Evolutionary conservation across 2,888 invertebrate genomes (phyloP), one percentile per base, ranked within the genome.

Genomic region (Ferrisia virgata): DNA sequence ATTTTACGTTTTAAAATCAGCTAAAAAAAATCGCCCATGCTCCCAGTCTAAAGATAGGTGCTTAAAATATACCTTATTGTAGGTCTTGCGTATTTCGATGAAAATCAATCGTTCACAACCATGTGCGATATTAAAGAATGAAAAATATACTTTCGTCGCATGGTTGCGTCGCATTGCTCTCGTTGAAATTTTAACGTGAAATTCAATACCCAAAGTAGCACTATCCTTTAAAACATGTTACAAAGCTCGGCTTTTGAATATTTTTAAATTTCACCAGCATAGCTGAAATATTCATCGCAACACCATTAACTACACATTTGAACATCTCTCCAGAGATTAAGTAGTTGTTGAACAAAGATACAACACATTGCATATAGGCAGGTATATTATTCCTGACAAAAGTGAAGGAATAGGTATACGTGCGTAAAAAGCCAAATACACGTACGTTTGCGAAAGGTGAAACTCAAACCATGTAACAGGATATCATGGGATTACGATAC

Each of bases 191-290:
- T 9, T 28, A 64, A 25, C 64, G 28, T 15, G 36, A 72, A 72
- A 72, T 72, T 72, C 72, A 33, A 72, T 72, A 72, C 28, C 36
- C 33, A 33, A 72, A 72, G 72, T 72, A 72, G n/a, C 72, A 33
- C n/a, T n/a, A 72, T 25, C 13, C 18, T 6, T 8, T 47, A 1
- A 11, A 28, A 64, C 13, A 33, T 72, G 72, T 33, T 72, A 72
- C 33, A 47, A 18, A 64, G 58, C 28, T 64, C 22, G 28, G 58
- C 58, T 64, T 64, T 64, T n/a, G 72, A 72, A 72, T 72, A 72
- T 72, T 72, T 25, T 72, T 36, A 18, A 72, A 33, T 33, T n/a
- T 72, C 33, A 33, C 72, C 33, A 33, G 36, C n/a, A n/a, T n/a
- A n/a, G n/a, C n/a, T n/a, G n/a, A n/a, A n/a, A n/a, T 72, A 33